Conservation (phyloP, 1,140 invertebrate species). For the Drosophila auraria region DNA sequence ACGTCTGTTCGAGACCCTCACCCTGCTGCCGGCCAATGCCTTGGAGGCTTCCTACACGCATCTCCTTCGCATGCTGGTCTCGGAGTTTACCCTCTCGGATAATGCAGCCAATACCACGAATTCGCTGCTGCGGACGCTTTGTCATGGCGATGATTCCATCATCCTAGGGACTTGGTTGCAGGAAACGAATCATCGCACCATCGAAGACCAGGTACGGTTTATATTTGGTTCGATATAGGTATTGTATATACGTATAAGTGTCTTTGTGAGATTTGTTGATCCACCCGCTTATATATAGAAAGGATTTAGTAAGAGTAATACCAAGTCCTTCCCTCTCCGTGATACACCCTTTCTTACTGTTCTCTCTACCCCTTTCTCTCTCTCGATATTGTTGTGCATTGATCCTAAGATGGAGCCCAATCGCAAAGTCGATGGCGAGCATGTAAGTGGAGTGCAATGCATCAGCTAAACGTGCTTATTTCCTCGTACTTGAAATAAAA, state of each 20-base stretch:
- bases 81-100: conserved; percentile 98
- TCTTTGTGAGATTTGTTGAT: not conserved
- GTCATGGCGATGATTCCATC: conserved; percentile 96
- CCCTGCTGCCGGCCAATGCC: conserved; percentile 92
- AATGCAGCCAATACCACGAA: conserved; percentile 98
- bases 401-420: conserved; percentile 89
- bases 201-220: conserved; percentile 96
- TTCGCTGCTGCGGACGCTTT: conserved; percentile 93
- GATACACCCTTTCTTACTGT: conserved; percentile 35
- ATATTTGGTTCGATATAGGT: not conserved
- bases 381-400: conserved; percentile 33
- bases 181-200: conserved; percentile 97
- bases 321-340: not conserved
- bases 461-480: not conserved
- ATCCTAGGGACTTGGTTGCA: conserved; percentile 95
- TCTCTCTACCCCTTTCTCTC: conserved; percentile 30
- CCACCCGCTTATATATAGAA: not conserved
- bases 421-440: conserved; percentile 90
- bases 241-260: conserved; percentile 4
- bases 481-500: not conserved
- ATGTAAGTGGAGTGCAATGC: conserved; percentile 87
- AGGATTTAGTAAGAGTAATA: too few species aligned
- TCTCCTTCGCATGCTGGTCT: conserved; percentile 96
- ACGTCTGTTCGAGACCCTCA: conserved; percentile 95
- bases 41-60: conserved; percentile 95